phyloP scores from a whole-genome alignment of 1,140 invertebrate species.

The Geopemphigus sp. region DNA sequence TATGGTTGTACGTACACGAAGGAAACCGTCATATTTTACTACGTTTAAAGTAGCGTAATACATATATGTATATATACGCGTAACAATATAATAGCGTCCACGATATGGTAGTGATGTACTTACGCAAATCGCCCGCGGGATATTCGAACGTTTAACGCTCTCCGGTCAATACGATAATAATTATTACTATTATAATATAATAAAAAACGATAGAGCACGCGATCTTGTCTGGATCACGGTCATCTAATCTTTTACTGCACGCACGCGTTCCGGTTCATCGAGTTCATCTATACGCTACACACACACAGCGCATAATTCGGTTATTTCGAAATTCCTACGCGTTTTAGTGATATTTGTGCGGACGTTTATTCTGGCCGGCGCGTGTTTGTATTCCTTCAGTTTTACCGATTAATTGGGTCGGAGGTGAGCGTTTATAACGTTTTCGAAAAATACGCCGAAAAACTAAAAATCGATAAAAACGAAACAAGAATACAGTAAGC shows the following conservation, averaged over 20 bases:
- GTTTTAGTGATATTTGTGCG: not conserved
- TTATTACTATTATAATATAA: constrained; percentile 1
- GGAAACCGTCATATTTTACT: constrained; percentile 29
- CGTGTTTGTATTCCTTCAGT: not conserved
- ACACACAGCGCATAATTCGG: not conserved
- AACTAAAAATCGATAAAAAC: not conserved
- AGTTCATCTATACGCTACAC: not conserved
- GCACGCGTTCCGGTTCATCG: constrained; percentile 22
- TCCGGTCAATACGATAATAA: constrained; percentile 11
- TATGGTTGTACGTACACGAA: not conserved
- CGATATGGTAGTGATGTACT: not conserved
- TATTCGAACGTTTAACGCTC: constrained; percentile 6
- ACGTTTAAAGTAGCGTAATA: constrained; percentile 21
- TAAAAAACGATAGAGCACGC: constrained; percentile 36
- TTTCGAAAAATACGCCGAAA: not conserved
- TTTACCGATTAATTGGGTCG: not conserved
- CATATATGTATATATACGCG: too few species aligned
- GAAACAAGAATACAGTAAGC: not conserved
- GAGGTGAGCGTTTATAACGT: constrained; percentile 16
- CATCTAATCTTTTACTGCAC: constrained; percentile 21
- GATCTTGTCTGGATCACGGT: constrained; percentile 16
- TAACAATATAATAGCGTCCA: not conserved
- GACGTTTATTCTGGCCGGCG: not conserved
- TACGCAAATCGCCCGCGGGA: constrained; percentile 17
- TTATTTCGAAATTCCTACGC: not conserved